Evolutionary conservation across 1,140 invertebrate species (phyloP).

Genomic region (Drosophila parabipectinata): DNA sequence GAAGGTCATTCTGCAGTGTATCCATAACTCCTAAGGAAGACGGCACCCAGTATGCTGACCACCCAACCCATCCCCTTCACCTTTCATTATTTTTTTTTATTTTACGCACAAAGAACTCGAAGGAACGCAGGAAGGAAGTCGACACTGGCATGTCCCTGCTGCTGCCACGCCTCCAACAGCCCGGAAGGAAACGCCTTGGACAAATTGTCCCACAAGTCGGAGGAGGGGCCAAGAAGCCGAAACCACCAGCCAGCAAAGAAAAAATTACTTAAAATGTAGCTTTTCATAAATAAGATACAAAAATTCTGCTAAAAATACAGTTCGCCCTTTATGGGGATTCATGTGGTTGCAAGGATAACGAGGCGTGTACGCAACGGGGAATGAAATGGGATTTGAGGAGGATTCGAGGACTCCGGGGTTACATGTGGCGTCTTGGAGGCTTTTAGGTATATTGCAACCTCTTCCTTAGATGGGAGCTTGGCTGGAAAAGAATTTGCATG

Average conservation of each 20-base stretch:
- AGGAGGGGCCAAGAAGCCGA: neutral
- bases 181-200: constrained; percentile 68
- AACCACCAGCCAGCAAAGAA: constrained; percentile 23
- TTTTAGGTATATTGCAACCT: constrained; percentile 1
- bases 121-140: constrained; percentile 67
- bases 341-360: constrained; percentile 47
- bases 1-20: constrained; percentile 4
- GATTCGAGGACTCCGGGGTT: constrained; percentile 2
- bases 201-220: constrained; percentile 61
- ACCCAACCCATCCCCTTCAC: constrained; percentile 9
- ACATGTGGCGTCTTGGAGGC: neutral
- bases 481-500: neutral
- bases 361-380: constrained; percentile 42
- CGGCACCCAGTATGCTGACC: constrained; percentile 29
- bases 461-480: too few relatives aligned
- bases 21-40: constrained; percentile 10
- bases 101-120: constrained; percentile 45
- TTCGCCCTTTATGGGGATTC: constrained; percentile 33
- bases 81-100: constrained; percentile 24
- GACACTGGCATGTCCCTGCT: constrained; percentile 59
- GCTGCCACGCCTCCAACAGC: constrained; percentile 38
- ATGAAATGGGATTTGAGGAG: constrained; percentile 26
- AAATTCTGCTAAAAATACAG: constrained; percentile 29
- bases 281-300: constrained; percentile 24
- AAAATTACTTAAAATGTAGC: constrained; percentile 49